Conservation (phyloP, 2,113 vertebrate genomes). For the Dasyurus viverrinus region DNA sequence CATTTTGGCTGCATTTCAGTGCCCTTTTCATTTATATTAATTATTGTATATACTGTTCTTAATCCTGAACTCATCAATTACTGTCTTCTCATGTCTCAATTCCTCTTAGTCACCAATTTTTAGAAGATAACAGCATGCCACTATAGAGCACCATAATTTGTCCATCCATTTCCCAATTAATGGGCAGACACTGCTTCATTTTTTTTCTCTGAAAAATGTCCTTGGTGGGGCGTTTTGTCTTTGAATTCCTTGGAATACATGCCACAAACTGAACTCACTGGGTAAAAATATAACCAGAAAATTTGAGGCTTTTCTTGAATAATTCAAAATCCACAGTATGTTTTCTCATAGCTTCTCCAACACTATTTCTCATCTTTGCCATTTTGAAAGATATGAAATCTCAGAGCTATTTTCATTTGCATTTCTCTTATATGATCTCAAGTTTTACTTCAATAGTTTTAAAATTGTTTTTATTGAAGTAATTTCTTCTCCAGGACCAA, state of each 20-base stretch:
- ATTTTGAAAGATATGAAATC: background rate
- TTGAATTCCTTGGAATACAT: background rate
- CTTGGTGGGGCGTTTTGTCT: background rate
- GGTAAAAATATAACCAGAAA: background rate
- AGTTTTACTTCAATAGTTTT: background rate
- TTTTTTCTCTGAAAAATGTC: background rate
- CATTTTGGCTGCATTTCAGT: background rate
- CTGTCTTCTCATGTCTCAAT: background rate
- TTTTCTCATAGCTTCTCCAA: background rate
- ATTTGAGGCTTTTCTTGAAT: background rate
- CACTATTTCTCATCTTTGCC: background rate
- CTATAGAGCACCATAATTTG: background rate
- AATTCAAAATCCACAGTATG: background rate
- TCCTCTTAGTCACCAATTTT: background rate
- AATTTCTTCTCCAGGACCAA: background rate
- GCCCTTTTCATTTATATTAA: background rate
- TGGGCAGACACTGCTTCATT: background rate
- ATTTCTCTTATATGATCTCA: background rate
- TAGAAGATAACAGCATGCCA: background rate
- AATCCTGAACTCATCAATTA: background rate
- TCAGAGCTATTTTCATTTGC: background rate
- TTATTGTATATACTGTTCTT: background rate
- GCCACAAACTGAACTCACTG: background rate
- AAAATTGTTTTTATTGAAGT: background rate
- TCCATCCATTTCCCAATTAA: background rate